Evolutionary conservation across 2,113 vertebrate species (phyloP).

Genomic region (Ageneiosus marmoratus): DNA sequence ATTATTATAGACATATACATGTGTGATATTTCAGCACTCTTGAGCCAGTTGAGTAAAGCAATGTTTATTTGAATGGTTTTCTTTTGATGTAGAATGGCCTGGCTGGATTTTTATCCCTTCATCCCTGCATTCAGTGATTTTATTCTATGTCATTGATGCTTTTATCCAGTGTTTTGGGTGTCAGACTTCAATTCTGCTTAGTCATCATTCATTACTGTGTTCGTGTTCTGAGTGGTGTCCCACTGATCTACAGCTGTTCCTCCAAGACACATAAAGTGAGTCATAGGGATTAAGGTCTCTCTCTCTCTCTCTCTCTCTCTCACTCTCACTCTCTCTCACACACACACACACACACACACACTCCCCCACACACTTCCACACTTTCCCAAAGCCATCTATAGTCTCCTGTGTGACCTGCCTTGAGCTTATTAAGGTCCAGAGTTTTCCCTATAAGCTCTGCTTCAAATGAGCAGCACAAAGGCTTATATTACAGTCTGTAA

Average conservation of each 20-base stretch:
- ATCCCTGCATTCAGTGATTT: neutral
- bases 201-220: conserved; percentile 1
- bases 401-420: neutral
- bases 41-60: neutral
- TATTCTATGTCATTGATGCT: conserved; percentile 4
- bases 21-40: neutral
- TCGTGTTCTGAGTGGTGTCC: conserved; percentile 1
- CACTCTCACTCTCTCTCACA: neutral
- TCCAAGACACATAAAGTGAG: conserved; percentile 7
- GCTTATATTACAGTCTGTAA: neutral
- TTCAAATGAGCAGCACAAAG: conserved; percentile 4
- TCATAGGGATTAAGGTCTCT: conserved; percentile 22
- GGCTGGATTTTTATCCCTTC: neutral
- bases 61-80: neutral
- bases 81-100: neutral
- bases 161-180: conserved; percentile 12
- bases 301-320: neutral
- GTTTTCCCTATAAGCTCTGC: neutral
- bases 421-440: conserved; percentile 11
- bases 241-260: conserved; percentile 36
- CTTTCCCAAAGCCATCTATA: neutral
- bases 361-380: neutral
- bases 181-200: neutral
- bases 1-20: neutral
- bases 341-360: conserved; percentile 8